Base-by-base conservation (phyloP, 1,140 invertebrate species). In the Pseudoatta argentina region DNA sequence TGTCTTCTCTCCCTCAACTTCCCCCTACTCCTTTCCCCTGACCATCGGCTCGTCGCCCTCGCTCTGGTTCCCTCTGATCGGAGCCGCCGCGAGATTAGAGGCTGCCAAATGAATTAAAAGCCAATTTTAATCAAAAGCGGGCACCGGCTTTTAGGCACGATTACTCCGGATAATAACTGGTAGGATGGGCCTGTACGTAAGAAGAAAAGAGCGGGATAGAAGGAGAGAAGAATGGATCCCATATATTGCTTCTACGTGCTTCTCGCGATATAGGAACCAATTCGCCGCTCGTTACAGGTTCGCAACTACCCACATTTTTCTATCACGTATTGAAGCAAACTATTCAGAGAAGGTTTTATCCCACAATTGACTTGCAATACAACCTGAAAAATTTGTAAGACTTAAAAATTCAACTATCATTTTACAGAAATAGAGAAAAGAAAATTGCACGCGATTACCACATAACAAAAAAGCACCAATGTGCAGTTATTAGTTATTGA, bases 31-130 rank as follows among this genome's bases (percentile, higher is more conserved):
- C 12, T 69, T 57, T 55, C n/a, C 53, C 55, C 44, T 10, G 24
- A 61, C 27, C 75, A n/a, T 64, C 73, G 24, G 44, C 86, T 6
- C 66, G 51, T 61, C 86, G 55, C 82, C 30, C 55, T 73, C 79
- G 34, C 75, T 77, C 55, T 88, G 48, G 66, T 85, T 85, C 76
- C 39, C 88, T 92, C 86, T 91, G 91, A 91, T 92, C 91, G 89
- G 63, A 87, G 88, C 91, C 91, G 91, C 91, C 89, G 73, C 88
- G 89, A 94, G 94, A 95, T 95, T 95, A 95, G 94, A 95, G 94
- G 92, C 94, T 93, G 93, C 92, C 94, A 95, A 95, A 95, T 95
- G 93, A 95, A 95, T 95, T 95, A 94, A 95, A 95, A 94, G 93
- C 91, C 93, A 94, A 94, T 94, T 95, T 95, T 95, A 94, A 94